Evolutionary conservation across 2,888 invertebrate species (phyloP), one percentile per base, ranked within the genome.

Genomic region (Mythimna vitellina): DNA sequence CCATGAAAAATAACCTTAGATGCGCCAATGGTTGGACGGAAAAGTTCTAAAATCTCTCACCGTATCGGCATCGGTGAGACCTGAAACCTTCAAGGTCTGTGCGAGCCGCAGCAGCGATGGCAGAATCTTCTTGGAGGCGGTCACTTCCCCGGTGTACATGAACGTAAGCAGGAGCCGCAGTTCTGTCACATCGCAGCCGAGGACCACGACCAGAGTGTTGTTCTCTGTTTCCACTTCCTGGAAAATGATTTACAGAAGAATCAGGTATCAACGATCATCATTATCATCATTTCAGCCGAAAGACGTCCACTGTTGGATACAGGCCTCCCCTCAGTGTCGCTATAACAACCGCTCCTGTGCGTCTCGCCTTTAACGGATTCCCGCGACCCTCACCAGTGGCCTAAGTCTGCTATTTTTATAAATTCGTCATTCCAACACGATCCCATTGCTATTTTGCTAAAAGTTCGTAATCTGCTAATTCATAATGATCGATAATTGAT

Each of bases 71-170:
- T 95, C 95, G 76, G 98, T 98, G 77, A 98, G 96, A 67, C 98
- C 98, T 83, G 98, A 97, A 65, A 98, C 98, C 88, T 98, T 98
- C 76, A 98, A 94, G 5, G 98, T 97, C 92, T 98, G 98, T 20
- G 98, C 98, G 87, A 98, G 97, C 75, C 97, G 97, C 60, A 98
- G 96, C 73, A 98, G 95, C 61, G 97, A 97, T 8, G 98, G 98
- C 83, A 98, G 96, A 90, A 98, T 97, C 86, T 97, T 97, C 92
- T 98, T 98, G 78, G 98, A 98, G 46, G 98, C 98, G 76, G 98
- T 98, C 88, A 98, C 98, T 92, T 98, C 98, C 4, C 98, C 98
- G 63, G 98, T 98, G 93, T 98, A 98, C 97, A 98, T 98, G 93
- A 98, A 98, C 6, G 98, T 98, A 53, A 98, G 97, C 74, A 98